Evolutionary conservation across 1,140 invertebrate genomes (phyloP), one percentile per base, ranked within the genome.

Genomic region (Holcopasites calliopsidis): DNA sequence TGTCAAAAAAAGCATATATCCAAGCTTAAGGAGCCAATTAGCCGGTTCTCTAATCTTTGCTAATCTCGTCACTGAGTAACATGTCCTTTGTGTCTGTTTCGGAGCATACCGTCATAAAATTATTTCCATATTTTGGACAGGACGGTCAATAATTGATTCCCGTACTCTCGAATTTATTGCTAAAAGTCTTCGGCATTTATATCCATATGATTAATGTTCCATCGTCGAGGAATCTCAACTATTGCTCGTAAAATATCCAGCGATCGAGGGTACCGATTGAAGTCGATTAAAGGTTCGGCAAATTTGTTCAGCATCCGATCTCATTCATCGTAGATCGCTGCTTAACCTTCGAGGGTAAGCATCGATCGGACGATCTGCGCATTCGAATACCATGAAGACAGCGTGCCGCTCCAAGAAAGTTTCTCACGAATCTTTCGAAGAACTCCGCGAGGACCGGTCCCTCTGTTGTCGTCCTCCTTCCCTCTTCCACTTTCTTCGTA

Each of bases 401-500:
- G 54, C 52, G 44, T 49, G 33, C 52, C 49, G n/a, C 54, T 64
- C 50, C 40, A 71, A 38, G 26, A 74, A 77, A 76, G 76, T 83
- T 83, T 82, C 80, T 83, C 82, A 83, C 76, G 82, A 82, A 73
- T 68, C 76, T 65, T 35, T 65, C 66, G 58, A 40, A 49, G 47
- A 70, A 66, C 70, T 78, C 61, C 33, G 38, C 31, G 42, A 47
- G 44, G 80, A 82, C 74, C 82, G 65, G 78, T 77, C 60, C 71
- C 42, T 58, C 47, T 44, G 26, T 76, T 52, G 33, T 61, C 50
- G 49, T 60, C 40, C 33, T 61, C 11, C 28, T 60, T 68, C 44
- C 21, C 49, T 13, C 13, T 18, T 13, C 42, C 21, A 16, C 44
- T 26, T 26, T n/a, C 68, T 64, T 65, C 61, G 31, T 52, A 40